These are phyloP conservation scores for zebrafish (Danio rerio) DNA, from an alignment of 2,113 vertebrate species.

Conservation along the genomic window DNA sequence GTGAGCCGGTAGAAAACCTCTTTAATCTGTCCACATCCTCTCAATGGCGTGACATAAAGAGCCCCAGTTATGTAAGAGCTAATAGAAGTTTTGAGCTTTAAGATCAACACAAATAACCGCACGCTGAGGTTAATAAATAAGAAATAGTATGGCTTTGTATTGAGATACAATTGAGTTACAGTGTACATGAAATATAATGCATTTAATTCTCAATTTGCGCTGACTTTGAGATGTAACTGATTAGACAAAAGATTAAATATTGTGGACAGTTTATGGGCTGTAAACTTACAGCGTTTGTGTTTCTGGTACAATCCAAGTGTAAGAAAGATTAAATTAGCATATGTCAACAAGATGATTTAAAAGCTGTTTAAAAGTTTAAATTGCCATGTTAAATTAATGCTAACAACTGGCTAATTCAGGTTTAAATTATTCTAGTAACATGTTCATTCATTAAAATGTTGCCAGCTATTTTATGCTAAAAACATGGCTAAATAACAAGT, in stretches of 20 bases:
- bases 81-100: not conserved
- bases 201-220: not conserved
- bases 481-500: too few species aligned
- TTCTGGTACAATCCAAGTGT: not conserved
- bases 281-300: not conserved
- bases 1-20: not conserved
- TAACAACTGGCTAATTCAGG: too few species aligned
- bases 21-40: slow-evolving; percentile 23
- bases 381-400: too few species aligned
- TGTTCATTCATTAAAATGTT: too few species aligned
- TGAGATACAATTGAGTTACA: too few species aligned
- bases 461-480: too few species aligned
- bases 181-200: too few species aligned
- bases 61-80: slow-evolving; percentile 4
- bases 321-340: too few species aligned
- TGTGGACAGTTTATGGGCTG: not conserved
- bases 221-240: not conserved
- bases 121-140: not conserved
- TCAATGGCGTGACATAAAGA: not conserved
- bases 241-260: not conserved
- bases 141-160: not conserved
- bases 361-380: too few species aligned
- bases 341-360: too few species aligned
- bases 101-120: not conserved
- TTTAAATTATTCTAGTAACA: too few species aligned